Base-by-base conservation (phyloP, 2,888 invertebrate species). In the Nymphalis polychloros region DNA sequence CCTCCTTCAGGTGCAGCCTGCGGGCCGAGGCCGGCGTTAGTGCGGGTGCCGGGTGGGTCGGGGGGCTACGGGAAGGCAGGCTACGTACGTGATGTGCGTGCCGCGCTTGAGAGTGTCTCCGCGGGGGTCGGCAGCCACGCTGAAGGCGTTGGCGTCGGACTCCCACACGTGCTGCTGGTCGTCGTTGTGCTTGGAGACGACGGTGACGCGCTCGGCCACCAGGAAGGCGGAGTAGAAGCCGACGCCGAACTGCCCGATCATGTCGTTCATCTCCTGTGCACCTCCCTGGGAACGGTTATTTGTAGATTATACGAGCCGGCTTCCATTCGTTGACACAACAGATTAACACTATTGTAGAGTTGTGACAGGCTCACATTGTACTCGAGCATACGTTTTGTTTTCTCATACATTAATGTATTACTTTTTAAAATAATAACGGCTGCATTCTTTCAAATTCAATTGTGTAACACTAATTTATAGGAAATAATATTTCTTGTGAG, bases 221-320 rank as follows among this genome's bases (percentile, higher is more conserved):
- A 98, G 94, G 93, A 99, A 99, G 3, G 98, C 96, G 0, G 99
- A 99, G 92, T 99, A 99, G 93, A 99, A 99, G 70, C 99, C 99
- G 76, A 99, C 99, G 84, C 99, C 99, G 93, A 99, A 99, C 91
- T 99, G 98, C 6, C 99, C 99, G 90, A 99, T 99, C 95, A 99
- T 97, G 90, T 99, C 99, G 85, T 96, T 98, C 92, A 97, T 94
- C 84, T 98, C 97, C 81, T 95, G 95, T 50, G 83, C 81, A 76
- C 48, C 73, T 47, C 52, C 48, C 46, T 57, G 20, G 19, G 50
- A 16, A 5, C 27, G 7, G 23, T 27, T 53, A 6, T 17, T n/a
- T 17, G n/a, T 49, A n/a, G 5, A 17, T 48, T 17, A 48, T 48
- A 48, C 2, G 16, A 27, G 3, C 27, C 27, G 27, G 27, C 27